phyloP scores from a whole-genome alignment of 2,797 vertebrate species.

The Esox masquinongy region DNA sequence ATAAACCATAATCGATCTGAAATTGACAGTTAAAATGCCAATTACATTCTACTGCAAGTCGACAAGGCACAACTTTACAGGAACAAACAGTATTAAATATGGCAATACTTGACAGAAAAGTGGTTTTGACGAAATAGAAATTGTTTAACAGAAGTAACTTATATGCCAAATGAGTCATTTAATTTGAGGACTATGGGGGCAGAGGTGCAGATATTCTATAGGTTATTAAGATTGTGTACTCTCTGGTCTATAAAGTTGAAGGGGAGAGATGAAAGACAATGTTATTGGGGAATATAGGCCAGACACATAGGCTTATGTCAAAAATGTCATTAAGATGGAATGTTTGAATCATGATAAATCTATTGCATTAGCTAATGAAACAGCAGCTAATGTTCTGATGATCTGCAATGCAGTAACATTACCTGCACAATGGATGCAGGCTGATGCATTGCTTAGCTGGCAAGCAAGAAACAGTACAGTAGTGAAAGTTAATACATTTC shows the following conservation, averaged over 20 bases:
- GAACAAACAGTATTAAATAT: too few species aligned
- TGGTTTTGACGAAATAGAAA: too few species aligned
- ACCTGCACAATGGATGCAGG: not conserved
- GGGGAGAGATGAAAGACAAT: not conserved
- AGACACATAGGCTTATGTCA: not conserved
- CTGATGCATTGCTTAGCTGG: not conserved
- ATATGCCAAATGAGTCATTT: not conserved
- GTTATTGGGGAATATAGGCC: not conserved
- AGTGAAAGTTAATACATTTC: not conserved
- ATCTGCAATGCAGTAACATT: not conserved
- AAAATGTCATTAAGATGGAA: not conserved
- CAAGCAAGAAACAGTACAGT: too few species aligned
- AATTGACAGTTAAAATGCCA: too few species aligned
- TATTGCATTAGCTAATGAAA: not conserved
- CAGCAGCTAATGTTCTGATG: not conserved
- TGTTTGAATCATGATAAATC: not conserved
- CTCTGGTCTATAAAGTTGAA: not conserved
- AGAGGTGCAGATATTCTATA: too few species aligned
- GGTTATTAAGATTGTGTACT: not conserved
- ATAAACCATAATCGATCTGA: too few species aligned
- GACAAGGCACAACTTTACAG: too few species aligned
- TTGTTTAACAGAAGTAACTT: too few species aligned
- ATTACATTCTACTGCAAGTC: too few species aligned
- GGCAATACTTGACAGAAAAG: too few species aligned
- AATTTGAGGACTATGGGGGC: not conserved